Evolutionary conservation across 2,113 vertebrate genomes (phyloP).

Genomic region (Butorides virescens): DNA sequence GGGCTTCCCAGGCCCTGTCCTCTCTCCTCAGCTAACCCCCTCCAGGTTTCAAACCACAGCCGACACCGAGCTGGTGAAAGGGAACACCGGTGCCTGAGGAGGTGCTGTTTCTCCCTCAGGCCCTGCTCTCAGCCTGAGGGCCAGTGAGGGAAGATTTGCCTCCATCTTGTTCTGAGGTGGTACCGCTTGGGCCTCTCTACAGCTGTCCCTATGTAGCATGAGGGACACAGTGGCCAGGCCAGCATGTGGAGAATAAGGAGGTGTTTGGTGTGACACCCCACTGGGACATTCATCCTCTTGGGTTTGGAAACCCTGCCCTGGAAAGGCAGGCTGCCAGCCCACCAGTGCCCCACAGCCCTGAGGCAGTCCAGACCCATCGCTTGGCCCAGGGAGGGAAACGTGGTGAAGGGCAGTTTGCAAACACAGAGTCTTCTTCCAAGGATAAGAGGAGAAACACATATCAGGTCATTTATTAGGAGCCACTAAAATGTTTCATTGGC

Average conservation of each 20-base stretch:
- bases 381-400: not conserved
- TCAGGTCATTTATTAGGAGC: not conserved
- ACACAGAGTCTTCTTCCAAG: not conserved
- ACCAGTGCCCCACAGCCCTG: accelerated
- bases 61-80: not conserved
- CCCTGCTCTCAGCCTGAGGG: not conserved
- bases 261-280: not conserved
- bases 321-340: not conserved
- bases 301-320: not conserved
- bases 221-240: not conserved
- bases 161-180: not conserved
- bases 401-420: not conserved
- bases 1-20: no score
- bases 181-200: accelerated
- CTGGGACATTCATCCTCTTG: not conserved
- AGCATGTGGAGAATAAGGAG: accelerated
- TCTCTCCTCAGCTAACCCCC: not conserved
- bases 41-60: not conserved
- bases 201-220: accelerated
- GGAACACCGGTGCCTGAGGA: accelerated
- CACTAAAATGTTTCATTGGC: not conserved
- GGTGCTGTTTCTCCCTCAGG: not conserved
- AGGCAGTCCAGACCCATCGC: accelerated
- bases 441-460: not conserved
- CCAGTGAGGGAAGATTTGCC: not conserved